Evolutionary conservation across 2,888 invertebrate genomes (phyloP).

Genomic region (Tinea semifulvella): DNA sequence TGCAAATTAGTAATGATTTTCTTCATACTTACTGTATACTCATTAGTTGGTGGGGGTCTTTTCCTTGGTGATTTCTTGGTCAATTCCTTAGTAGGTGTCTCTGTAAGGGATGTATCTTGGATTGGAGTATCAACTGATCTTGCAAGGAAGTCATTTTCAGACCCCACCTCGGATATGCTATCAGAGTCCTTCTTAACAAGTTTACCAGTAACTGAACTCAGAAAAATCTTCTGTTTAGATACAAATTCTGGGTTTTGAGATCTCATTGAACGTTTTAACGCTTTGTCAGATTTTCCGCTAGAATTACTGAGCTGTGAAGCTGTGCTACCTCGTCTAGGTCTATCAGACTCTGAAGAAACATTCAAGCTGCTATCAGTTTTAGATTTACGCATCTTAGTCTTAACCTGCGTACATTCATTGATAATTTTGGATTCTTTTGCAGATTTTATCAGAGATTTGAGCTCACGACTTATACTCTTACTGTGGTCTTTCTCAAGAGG

Average conservation of each 20-base stretch:
- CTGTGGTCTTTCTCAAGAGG: slow-evolving; percentile 20
- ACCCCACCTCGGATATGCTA: slow-evolving; percentile 14
- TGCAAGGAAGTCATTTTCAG: slow-evolving; percentile 29
- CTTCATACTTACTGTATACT: background rate
- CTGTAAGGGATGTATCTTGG: no score
- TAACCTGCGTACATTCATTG: slow-evolving; percentile 65
- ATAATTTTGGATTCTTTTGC: slow-evolving; percentile 75
- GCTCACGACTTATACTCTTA: slow-evolving; percentile 54
- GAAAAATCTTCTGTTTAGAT: slow-evolving; percentile 68
- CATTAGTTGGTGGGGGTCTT: background rate
- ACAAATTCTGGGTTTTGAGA: slow-evolving; percentile 72
- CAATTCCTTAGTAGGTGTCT: background rate
- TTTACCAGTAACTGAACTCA: slow-evolving; percentile 61
- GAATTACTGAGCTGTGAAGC: slow-evolving; percentile 44
- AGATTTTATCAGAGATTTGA: slow-evolving; percentile 70
- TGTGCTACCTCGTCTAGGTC: slow-evolving; percentile 40
- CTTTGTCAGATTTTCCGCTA: slow-evolving; percentile 47
- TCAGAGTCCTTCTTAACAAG: slow-evolving; percentile 6
- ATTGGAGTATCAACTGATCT: background rate
- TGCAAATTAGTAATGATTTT: no score
- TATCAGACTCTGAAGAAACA: slow-evolving; percentile 41
- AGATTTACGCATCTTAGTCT: slow-evolving; percentile 56
- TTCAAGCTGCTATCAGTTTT: slow-evolving; percentile 51
- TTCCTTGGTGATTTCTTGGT: background rate
- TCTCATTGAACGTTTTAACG: slow-evolving; percentile 61